phyloP scores from a whole-genome alignment of 2,113 vertebrate species.

The Solea senegalensis region DNA sequence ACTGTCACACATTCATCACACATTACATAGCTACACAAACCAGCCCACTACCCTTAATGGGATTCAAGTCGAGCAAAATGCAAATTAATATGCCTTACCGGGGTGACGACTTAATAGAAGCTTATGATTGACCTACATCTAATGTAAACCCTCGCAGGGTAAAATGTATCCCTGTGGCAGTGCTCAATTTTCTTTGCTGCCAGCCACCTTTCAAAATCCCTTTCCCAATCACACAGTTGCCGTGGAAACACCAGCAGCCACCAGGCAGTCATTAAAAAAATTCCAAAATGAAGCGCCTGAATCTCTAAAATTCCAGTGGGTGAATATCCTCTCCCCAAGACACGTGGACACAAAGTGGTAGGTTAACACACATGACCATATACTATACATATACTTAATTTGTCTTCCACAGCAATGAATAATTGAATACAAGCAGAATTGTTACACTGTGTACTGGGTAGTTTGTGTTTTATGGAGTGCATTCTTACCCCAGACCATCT shows the following conservation, averaged over 20 bases:
- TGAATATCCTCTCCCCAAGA: slow-evolving; percentile 43
- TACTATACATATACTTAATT: slow-evolving; percentile 5
- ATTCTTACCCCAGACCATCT: slow-evolving; percentile 39
- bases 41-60: slow-evolving; percentile 58
- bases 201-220: slow-evolving; percentile 73
- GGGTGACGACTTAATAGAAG: slow-evolving; percentile 75
- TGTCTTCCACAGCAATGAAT: slow-evolving; percentile 37
- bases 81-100: slow-evolving; percentile 70
- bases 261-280: slow-evolving; percentile 63
- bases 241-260: slow-evolving; percentile 75
- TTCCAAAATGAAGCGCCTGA: slow-evolving; percentile 62
- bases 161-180: slow-evolving; percentile 66
- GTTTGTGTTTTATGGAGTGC: slow-evolving; percentile 52
- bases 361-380: slow-evolving; percentile 10
- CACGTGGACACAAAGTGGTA: slow-evolving; percentile 5
- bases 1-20: slow-evolving; percentile 56
- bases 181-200: slow-evolving; percentile 64
- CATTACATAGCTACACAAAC: slow-evolving; percentile 32
- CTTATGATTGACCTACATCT: slow-evolving; percentile 79
- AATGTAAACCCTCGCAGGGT: slow-evolving; percentile 69
- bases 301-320: slow-evolving; percentile 64
- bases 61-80: slow-evolving; percentile 66
- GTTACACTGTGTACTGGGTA: slow-evolving; percentile 37
- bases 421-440: slow-evolving; percentile 31
- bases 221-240: slow-evolving; percentile 74